Base-by-base conservation (phyloP, 2,797 vertebrate genomes). In the Glyptemys insculpta region DNA sequence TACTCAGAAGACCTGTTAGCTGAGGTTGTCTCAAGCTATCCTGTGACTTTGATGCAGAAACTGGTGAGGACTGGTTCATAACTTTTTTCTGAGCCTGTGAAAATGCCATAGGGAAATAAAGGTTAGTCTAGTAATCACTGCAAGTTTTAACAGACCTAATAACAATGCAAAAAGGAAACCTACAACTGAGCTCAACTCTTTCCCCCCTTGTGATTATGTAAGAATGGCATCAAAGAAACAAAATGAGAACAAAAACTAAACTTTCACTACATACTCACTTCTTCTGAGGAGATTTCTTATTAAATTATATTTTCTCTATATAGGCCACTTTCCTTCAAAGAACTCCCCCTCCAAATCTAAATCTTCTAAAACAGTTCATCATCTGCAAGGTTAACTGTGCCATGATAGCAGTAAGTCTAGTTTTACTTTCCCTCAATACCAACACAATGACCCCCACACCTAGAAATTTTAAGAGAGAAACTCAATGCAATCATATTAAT, bases 1-100 rank as follows among this genome's bases (percentile, higher is more conserved):
- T 99, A 98, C 98, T 98, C 87, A 99, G 98, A 89, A 99, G 98
- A 98, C 97, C 98, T 94, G 98, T 97, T 93, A 99, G 96, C 93
- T 99, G 99, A 34, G 97, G 94, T 88, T 98, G 99, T 86, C 98
- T 98, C 97, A 98, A 90, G 95, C 96, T 96, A 53, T 98, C 98
- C 65, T 98, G 97, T 8, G 98, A 98, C 97, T 99, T 99, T 91
- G 98, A 96, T 78, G 98, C 96, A 96, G 98, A 97, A 97, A 97
- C 94, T 50, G 98, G 97, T 82, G 98, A 98, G 21, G 96, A 97
- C 96, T 98, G 98, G 94, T 96, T 98, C 94, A 97, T 95, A 95
- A 94, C 57, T 93, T 98, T 98, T 95, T 98, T 98, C 97, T 98
- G 97, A 96, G 93, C 79, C 98, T 98, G 95, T 89, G 91, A 95